Base-by-base conservation (phyloP, 2,797 vertebrate species). In the Sebastes variabilis region DNA sequence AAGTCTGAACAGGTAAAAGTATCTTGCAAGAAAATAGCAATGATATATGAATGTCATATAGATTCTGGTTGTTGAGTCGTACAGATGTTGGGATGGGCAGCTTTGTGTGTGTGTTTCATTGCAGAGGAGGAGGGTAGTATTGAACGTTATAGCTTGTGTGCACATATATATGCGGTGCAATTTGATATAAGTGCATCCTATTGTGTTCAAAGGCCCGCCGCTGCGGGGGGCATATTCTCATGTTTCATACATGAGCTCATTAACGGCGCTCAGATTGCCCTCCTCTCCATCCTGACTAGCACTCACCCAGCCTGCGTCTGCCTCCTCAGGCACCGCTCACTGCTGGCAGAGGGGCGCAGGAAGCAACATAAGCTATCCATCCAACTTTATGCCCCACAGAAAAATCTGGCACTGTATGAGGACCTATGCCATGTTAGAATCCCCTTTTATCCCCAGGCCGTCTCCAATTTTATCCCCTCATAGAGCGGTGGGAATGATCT, bases 161-260 rank as follows among this genome's bases (percentile, higher is more conserved):
- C 56, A 49, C 38, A 75, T 61, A 74, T 79, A 72, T 75, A 59
- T 49, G 58, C 8, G 20, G 65, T n/a, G 24, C 80, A 77, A 82
- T 91, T 90, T 83, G 76, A 81, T 87, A 79, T 82, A 89, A 92
- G 85, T 90, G 82, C 77, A 81, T 87, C 72, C 80, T 74, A 85
- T 92, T 92, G 90, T 87, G 85, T 82, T 89, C 68, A 88, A 88
- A 90, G 88, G 82, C 78, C 60, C 66, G 80, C 78, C 72, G 69
- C 87, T 84, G 88, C 32, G 52, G 83, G 89, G 79, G 85, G 65
- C 79, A 79, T 76, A 83, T 85, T 89, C 91, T 93, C 93, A 93
- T 95, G 92, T 93, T 95, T 93, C 86, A 94, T 92, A 92, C 93
- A 94, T 94, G 89, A 94, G 88, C 92, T 94, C 92, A 94, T 95